Conservation (phyloP, 2,113 vertebrate species). For the Scortum barcoo region DNA sequence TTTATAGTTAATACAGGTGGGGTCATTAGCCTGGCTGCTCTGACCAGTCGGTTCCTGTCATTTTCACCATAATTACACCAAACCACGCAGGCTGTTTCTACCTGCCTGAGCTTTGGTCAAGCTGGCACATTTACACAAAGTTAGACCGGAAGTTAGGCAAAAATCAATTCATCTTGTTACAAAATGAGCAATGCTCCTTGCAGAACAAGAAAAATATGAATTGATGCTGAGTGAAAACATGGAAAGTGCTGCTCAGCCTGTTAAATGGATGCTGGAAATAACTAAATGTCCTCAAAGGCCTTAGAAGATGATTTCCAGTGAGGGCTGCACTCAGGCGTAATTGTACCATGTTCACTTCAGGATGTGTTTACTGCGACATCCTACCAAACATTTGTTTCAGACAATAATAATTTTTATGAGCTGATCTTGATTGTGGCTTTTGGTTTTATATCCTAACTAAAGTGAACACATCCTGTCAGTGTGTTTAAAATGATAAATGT, state of each 20-base stretch:
- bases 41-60: neutral
- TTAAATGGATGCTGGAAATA: neutral
- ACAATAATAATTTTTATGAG: neutral
- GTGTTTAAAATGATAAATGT: neutral
- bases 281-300: neutral
- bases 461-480: neutral
- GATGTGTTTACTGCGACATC: neutral
- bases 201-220: neutral
- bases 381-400: neutral
- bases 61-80: constrained; percentile 23
- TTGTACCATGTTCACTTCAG: neutral
- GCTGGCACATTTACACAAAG: neutral
- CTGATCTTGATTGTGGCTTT: neutral
- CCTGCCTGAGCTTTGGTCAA: constrained; percentile 12
- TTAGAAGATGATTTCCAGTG: neutral
- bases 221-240: neutral
- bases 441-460: neutral
- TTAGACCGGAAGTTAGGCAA: constrained; percentile 18
- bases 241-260: neutral
- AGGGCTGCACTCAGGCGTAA: too few relatives aligned
- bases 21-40: neutral
- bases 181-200: neutral
- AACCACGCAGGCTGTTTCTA: constrained; percentile 7
- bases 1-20: too few relatives aligned
- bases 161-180: neutral